Evolutionary conservation across 2,888 invertebrate species (phyloP), one percentile per base, ranked within the genome.

Genomic region (Agrochola circellaris): DNA sequence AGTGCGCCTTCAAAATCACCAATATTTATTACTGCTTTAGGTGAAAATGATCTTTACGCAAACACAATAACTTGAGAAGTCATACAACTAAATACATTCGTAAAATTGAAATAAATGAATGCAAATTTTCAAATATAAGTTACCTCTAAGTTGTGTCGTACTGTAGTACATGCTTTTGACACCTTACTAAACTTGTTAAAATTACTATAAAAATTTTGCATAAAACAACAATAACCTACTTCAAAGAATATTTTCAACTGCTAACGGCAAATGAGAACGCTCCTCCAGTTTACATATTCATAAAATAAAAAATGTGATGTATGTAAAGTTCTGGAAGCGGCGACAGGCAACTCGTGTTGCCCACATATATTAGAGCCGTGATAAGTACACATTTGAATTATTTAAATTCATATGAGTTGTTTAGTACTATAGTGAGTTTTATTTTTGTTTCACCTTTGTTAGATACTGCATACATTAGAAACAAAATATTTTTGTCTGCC

Each of bases 371-470:
- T 84, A 69, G 45, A 64, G 23, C 34, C 38, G n/a, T 48, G 80
- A 83, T 79, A 79, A 71, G 80, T 74, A 62, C 23, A 70, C 74
- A 71, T 84, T 67, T 84, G 74, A 84, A 82, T 84, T 73, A 82
- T 74, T 82, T 76, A 68, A 68, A 65, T 76, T 68, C 58, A 54
- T 54, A 62, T 60, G 64, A 68, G 38, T 76, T 74, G 64, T 65
- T 54, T 73, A 34, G 48, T 64, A 61, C 34, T 42, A 20, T 20
- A 20, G 67, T 8, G 54, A 34, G 34, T 58, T 58, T 65, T 34
- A 51, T 42, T 51, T 58, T 34, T 51, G 20, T 79, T 42, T 51
- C 1, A 1, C 9, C 3, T 26, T 45, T 34, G 13, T 79, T 68
- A 8, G 5, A n/a, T 3, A 20, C 11, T n/a, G 42, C 15, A 13